These are phyloP conservation scores for Dynastes grantii DNA, from an alignment of 2,888 invertebrate species.

Conservation along the genomic window DNA sequence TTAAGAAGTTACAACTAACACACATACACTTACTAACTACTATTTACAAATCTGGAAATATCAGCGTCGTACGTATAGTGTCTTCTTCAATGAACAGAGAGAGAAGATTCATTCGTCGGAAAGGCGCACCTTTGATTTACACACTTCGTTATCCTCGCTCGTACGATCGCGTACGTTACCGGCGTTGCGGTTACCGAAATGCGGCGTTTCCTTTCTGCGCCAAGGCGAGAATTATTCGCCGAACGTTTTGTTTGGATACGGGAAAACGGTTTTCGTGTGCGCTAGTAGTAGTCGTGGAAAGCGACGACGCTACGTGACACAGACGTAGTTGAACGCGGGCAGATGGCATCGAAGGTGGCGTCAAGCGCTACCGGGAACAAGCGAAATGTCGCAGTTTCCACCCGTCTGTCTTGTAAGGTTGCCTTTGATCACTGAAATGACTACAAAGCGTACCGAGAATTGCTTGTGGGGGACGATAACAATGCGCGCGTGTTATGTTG, in stretches of 20 bases:
- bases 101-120: background rate
- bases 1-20: no score
- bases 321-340: background rate
- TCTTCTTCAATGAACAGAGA: background rate
- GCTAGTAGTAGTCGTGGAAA: background rate
- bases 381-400: slow-evolving; percentile 24
- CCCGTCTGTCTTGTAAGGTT: slow-evolving; percentile 38
- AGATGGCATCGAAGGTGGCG: slow-evolving; percentile 36
- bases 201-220: slow-evolving; percentile 21
- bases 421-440: slow-evolving; percentile 49
- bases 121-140: slow-evolving; percentile 15
- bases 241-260: slow-evolving; percentile 40
- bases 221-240: slow-evolving; percentile 31
- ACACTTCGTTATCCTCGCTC: slow-evolving; percentile 28
- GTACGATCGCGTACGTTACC: slow-evolving; percentile 20
- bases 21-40: no score
- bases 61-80: no score
- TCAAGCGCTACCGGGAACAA: slow-evolving; percentile 4
- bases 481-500: background rate
- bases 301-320: background rate
- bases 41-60: no score
- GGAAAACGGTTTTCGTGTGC: slow-evolving; percentile 18
- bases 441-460: slow-evolving; percentile 38
- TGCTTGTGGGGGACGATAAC: slow-evolving; percentile 12
- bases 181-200: slow-evolving; percentile 27